A percentile compares a stretch with the other conserved stretches of the same genome.
phyloP scores from a whole-genome alignment of 1,140 invertebrate genomes.

The Pachyrhynchus sulphureomaculatus region DNA sequence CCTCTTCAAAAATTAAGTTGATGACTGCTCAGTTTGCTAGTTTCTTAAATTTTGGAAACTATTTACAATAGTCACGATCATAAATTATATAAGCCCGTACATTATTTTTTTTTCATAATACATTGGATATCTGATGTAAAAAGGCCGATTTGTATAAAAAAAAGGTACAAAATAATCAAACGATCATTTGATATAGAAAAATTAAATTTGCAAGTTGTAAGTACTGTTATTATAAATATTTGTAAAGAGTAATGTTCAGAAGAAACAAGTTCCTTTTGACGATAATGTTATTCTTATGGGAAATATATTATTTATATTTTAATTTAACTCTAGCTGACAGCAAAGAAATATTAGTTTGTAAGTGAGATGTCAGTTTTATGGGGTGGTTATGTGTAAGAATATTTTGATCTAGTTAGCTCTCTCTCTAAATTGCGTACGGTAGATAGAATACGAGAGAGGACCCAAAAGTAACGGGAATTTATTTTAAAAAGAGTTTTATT shows the following conservation, averaged over 20 bases:
- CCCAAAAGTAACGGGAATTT: too few relatives aligned
- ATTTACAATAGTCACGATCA: too few relatives aligned
- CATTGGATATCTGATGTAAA: too few relatives aligned
- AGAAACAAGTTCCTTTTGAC: neutral
- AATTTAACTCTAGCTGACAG: constrained; percentile 1
- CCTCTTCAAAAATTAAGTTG: too few relatives aligned
- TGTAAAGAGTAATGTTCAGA: neutral
- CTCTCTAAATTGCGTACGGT: neutral
- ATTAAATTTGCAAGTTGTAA: neutral
- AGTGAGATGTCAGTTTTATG: neutral
- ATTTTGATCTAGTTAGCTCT: neutral
- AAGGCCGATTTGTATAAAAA: neutral
- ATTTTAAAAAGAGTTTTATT: too few relatives aligned
- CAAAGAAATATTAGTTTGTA: constrained; percentile 10
- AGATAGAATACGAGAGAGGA: too few relatives aligned
- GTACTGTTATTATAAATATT: too few relatives aligned
- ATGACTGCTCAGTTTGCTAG: too few relatives aligned
- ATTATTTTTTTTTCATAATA: too few relatives aligned
- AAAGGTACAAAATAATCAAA: too few relatives aligned
- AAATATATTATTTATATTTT: constrained; percentile 15
- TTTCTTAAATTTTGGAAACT: too few relatives aligned
- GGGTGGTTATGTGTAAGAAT: neutral
- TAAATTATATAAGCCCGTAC: too few relatives aligned
- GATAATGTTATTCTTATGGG: neutral
- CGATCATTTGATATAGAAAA: neutral